Percentiles rank a stretch among this genome's conserved stretches.
Conservation (phyloP, 2,888 invertebrate species). For the Tinea pellionella region DNA sequence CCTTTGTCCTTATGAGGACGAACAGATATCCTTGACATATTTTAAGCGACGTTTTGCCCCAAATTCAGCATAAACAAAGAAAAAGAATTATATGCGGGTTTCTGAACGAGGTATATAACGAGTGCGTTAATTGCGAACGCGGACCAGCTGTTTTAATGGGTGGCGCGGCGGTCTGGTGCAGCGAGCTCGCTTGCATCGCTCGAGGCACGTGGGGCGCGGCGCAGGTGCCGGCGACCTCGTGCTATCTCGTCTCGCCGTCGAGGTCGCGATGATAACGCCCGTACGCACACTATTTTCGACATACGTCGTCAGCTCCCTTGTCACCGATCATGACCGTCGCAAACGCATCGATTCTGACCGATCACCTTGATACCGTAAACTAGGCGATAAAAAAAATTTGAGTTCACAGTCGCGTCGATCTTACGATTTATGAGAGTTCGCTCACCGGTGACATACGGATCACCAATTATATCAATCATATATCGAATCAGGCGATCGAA, state of each 20-base stretch:
- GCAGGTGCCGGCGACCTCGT: constrained; percentile 65
- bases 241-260: constrained; percentile 62
- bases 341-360: constrained; percentile 34
- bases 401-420: not conserved
- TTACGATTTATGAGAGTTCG: not conserved
- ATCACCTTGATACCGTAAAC: constrained; percentile 27
- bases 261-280: constrained; percentile 61
- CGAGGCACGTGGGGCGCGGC: constrained; percentile 24
- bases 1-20: not conserved
- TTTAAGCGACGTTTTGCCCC: not conserved
- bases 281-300: constrained; percentile 49
- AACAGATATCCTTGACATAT: not conserved
- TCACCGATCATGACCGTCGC: constrained; percentile 45
- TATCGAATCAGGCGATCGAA: constrained; percentile 14
- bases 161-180: not conserved
- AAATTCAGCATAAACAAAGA: not conserved
- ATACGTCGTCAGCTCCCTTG: constrained; percentile 36
- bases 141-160: not conserved
- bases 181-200: not conserved
- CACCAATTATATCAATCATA: constrained; percentile 8
- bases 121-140: not conserved
- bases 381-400: not conserved
- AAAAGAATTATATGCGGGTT: not conserved
- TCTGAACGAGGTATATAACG: not conserved
- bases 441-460: not conserved